Evolutionary conservation across 1,140 invertebrate species (phyloP), one percentile per base, ranked within the genome.

Genomic region (Trichonephila clavata): DNA sequence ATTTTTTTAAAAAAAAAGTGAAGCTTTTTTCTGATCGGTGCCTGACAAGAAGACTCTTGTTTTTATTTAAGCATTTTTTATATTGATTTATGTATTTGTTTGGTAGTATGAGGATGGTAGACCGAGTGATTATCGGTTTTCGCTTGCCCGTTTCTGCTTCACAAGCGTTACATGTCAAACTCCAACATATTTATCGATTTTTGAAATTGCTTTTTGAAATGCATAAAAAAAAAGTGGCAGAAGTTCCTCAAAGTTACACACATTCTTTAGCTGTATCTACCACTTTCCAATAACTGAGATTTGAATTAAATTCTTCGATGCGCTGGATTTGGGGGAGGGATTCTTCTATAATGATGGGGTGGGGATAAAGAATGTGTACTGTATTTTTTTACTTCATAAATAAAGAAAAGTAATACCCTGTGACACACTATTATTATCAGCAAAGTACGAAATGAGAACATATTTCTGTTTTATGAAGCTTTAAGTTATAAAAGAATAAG

Each of bases 121-220:
- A 8, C 27, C 27, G 13, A 77, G 27, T 77, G 71, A 77, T 77
- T 77, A 77, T 77, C 71, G 71, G 71, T 77, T 77, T 77, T 77
- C 71, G 71, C 27, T 77, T 77, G 71, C 71, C 16, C 71, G 71
- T 39, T 77, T 39, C 71, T 77, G 71, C 71, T 77, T 39, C 27
- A 27, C 27, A 77, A 71, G 27, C 68, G 21, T 21, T 63, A 6
- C 61, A 63, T 63, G 61, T 63, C 61, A 63, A 63, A 63, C 18
- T 21, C 68, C 68, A 27, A 77, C 71, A 32, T 39, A 32, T 20
- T 24, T 24, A 77, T 77, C 71, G 71, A 77, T 77, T 77, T 77
- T 77, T 77, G 27, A 39, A 77, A 77, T 77, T 77, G 16, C 71
- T 77, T 39, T 77, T 77, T 77, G 71, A 77, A 50, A 77, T 77